These are phyloP conservation scores for Podargus strigoides DNA, from an alignment of 2,797 vertebrate species.

Conservation along the genomic window DNA sequence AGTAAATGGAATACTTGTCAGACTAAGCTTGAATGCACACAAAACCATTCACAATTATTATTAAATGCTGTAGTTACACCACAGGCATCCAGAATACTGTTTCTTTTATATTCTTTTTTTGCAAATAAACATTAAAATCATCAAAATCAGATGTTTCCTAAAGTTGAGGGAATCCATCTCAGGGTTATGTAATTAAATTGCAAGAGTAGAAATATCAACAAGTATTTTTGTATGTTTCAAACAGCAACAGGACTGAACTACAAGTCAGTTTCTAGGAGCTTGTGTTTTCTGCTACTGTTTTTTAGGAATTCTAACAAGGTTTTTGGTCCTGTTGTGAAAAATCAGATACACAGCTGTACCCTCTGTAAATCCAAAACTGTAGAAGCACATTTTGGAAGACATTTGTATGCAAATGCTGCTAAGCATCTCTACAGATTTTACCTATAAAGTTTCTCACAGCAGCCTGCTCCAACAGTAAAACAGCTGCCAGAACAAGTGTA, in stretches of 20 bases:
- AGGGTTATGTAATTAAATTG: background rate
- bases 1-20: background rate
- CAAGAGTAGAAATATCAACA: background rate
- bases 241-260: background rate
- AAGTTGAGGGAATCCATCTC: background rate
- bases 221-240: background rate
- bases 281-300: background rate
- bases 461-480: background rate
- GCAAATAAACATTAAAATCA: background rate
- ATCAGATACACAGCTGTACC: background rate
- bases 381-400: background rate
- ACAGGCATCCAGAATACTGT: background rate
- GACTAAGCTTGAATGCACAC: background rate
- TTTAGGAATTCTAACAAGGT: background rate
- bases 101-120: background rate
- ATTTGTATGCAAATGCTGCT: background rate
- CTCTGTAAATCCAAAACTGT: background rate
- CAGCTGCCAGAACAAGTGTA: slow-evolving; percentile 1
- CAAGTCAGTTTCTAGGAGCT: background rate
- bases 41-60: background rate
- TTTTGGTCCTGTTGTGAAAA: background rate
- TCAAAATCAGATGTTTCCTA: background rate
- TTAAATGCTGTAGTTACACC: background rate
- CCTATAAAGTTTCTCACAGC: background rate
- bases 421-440: background rate